Evolutionary conservation across 2,113 vertebrate genomes (phyloP).

Genomic region (Oreotrochilus melanogaster): DNA sequence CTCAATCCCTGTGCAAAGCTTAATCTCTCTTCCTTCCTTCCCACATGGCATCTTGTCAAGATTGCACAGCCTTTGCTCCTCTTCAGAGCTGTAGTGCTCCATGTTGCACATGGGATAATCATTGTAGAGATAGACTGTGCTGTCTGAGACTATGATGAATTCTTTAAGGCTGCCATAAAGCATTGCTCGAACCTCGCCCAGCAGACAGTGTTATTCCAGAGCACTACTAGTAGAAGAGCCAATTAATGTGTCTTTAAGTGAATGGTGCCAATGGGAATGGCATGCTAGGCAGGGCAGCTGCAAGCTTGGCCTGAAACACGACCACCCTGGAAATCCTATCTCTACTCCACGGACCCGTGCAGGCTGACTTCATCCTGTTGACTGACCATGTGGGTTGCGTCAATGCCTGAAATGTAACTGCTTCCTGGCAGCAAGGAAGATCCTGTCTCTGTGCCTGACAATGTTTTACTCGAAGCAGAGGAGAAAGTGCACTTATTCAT

Average conservation of each 20-base stretch:
- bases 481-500: neutral
- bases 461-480: neutral
- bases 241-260: conserved; percentile 65
- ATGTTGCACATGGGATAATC: accelerated
- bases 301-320: conserved; percentile 78
- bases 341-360: conserved; percentile 27
- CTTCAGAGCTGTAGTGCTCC: neutral
- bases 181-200: neutral
- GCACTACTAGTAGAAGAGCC: neutral
- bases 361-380: conserved; percentile 17
- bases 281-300: conserved; percentile 57
- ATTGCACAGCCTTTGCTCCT: neutral
- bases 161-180: neutral
- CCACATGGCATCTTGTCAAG: neutral
- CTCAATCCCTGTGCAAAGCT: neutral
- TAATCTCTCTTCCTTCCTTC: neutral
- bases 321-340: conserved; percentile 78
- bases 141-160: neutral
- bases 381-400: neutral
- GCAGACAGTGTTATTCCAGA: neutral
- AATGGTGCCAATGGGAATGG: conserved; percentile 32
- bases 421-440: neutral
- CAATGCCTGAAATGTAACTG: conserved; percentile 30
- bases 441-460: neutral
- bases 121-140: neutral